These are phyloP conservation scores for Coreius guichenoti DNA, from an alignment of 2,797 vertebrate genomes.

Conservation along the genomic window DNA sequence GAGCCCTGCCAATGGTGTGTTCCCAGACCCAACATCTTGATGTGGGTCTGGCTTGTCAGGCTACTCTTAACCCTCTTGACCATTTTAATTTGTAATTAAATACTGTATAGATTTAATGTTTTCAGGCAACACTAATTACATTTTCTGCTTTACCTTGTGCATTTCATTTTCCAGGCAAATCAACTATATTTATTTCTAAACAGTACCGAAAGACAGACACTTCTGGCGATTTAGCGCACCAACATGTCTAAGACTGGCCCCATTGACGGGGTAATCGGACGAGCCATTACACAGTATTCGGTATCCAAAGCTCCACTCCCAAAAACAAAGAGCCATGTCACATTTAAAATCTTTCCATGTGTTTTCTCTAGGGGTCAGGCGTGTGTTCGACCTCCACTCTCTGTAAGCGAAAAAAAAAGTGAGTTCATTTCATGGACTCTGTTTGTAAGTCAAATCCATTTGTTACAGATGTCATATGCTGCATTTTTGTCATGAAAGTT, in stretches of 20 bases:
- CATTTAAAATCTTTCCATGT: conserved; percentile 39
- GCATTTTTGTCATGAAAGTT: neutral
- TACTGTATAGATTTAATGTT: neutral
- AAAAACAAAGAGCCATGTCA: conserved; percentile 15
- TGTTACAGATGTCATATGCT: conserved; percentile 1
- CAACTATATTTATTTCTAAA: neutral
- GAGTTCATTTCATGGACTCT: conserved; percentile 18
- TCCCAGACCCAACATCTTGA: no score
- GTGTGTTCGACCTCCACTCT: conserved; percentile 25
- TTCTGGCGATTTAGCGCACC: neutral
- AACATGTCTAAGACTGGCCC: conserved; percentile 15
- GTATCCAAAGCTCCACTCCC: conserved; percentile 24
- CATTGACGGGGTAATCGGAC: conserved; percentile 7
- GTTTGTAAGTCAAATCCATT: neutral
- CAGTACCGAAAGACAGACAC: neutral
- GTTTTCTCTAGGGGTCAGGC: conserved; percentile 36
- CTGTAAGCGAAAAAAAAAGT: conserved; percentile 18
- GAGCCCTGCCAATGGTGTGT: no score
- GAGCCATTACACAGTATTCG: conserved; percentile 21
- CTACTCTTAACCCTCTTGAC: no score
- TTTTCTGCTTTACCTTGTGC: neutral
- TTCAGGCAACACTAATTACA: neutral
- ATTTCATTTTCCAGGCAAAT: neutral
- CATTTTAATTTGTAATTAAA: neutral
- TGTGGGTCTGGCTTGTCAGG: no score